phyloP scores from a whole-genome alignment of 1,140 invertebrate species.

The Leptopilina clavipes region DNA sequence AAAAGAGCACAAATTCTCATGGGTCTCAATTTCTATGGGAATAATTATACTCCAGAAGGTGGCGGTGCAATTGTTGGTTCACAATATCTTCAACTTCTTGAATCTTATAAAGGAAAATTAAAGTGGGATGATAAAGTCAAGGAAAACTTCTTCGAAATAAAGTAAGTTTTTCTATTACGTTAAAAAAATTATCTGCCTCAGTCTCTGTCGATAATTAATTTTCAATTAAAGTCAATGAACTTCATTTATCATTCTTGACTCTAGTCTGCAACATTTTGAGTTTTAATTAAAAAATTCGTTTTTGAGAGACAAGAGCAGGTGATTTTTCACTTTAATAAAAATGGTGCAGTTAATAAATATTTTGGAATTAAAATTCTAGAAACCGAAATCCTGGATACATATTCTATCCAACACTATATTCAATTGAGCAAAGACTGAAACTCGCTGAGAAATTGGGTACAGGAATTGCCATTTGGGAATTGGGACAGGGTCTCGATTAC shows the following conservation, averaged over 20 bases:
- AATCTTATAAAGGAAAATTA: conserved; percentile 82
- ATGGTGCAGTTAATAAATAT: neutral
- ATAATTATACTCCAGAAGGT: conserved; percentile 86
- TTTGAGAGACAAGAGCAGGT: no score
- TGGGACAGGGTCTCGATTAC: conserved; percentile 95
- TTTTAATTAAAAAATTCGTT: no score
- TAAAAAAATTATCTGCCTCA: no score
- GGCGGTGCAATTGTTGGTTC: conserved; percentile 86
- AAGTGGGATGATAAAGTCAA: conserved; percentile 85
- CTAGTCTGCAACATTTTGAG: no score
- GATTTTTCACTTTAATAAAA: neutral
- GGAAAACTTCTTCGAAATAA: conserved; percentile 92
- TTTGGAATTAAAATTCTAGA: conserved; percentile 8
- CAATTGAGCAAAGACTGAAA: conserved; percentile 86
- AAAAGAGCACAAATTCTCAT: conserved; percentile 87
- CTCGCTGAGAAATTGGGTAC: conserved; percentile 86
- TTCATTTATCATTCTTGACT: no score
- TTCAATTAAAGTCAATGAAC: no score
- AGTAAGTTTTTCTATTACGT: conserved; percentile 78
- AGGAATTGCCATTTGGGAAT: conserved; percentile 95
- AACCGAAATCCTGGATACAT: conserved; percentile 78
- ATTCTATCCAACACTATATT: conserved; percentile 92
- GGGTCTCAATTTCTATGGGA: conserved; percentile 96
- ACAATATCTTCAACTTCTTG: conserved; percentile 84
- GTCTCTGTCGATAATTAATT: no score